These are phyloP conservation scores for Caenorhabditis sp. DNA, from an alignment of 2,888 invertebrate genomes.

Conservation along the genomic window DNA sequence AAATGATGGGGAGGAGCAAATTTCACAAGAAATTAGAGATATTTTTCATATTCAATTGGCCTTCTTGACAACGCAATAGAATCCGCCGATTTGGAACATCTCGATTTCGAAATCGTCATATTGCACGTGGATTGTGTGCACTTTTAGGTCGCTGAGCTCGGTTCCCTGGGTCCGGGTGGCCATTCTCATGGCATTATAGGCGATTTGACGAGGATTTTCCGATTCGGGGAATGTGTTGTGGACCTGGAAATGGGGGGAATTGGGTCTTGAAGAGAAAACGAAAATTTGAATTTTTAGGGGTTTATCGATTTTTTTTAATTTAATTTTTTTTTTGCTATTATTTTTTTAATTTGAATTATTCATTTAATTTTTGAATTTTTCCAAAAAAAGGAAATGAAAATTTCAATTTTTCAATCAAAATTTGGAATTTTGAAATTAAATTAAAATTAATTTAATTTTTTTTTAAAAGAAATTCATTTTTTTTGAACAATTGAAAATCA, in stretches of 20 bases:
- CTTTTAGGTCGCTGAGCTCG: constrained; percentile 29
- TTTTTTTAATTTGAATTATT: no score
- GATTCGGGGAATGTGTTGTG: constrained; percentile 50
- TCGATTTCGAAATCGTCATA: constrained; percentile 54
- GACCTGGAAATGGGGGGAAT: constrained; percentile 32
- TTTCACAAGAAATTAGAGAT: constrained; percentile 15
- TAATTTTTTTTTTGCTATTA: no score
- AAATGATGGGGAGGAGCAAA: no score
- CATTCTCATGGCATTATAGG: constrained; percentile 54
- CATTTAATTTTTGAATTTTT: no score
- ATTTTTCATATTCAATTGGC: constrained; percentile 15
- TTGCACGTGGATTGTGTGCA: constrained; percentile 57
- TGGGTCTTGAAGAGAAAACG: no score
- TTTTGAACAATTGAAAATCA: no score
- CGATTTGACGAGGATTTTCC: constrained; percentile 51
- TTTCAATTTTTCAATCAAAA: no score
- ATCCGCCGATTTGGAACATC: constrained; percentile 51
- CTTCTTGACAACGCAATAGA: constrained; percentile 58
- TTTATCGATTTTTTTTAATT: no score
- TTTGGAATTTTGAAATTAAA: no score
- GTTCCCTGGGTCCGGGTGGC: constrained; percentile 47
- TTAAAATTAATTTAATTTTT: neutral
- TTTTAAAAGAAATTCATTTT: no score
- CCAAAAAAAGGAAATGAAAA: no score
- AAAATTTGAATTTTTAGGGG: no score